Evolutionary conservation across 92 coral and sea anemone genomes (phyloP), one percentile per base, ranked within the genome.

Genomic region (Phenganax stokvisi): DNA sequence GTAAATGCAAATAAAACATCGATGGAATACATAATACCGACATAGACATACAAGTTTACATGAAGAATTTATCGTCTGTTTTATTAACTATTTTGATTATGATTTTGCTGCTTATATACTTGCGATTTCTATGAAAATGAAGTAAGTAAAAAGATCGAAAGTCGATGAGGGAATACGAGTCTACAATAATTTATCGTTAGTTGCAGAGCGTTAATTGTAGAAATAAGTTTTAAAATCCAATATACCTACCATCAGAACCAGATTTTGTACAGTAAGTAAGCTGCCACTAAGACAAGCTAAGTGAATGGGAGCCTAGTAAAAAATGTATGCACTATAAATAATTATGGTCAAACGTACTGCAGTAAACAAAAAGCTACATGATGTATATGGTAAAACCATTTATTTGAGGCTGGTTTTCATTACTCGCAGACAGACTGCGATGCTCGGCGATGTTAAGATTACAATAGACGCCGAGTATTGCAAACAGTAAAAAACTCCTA

Each of bases 261-360:
- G 86, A 86, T 90, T 89, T 75, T 94, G 92, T n/a, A 94, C 98
- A 12, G 98, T 89, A 12, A 86, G 66, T 6, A 94, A 84, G 68
- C 90, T 88, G 57, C 97, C 97, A 84, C 98, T 94, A 62, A 94
- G 92, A 59, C 97, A 85, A 72, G 98, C 98, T 89, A 94, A 87
- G 82, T 94, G 98, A 70, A 94, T 84, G 53, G 98, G 90, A 44
- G 98, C 91, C 98, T 94, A 73, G 71, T 52, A 76, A 73, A 69
- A 47, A 79, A 9, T 8, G 20, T 27, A 78, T 37, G 28, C 47
- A 37, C 47, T 55, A 55, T 57, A 9, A 10, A 12, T 12, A 51
- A 55, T 64, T 16, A 37, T 10, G 57, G 17, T 12, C 51, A 28
- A 20, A 8, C 29, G 62, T 28, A 13, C 31, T 13, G 12, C 67